Evolutionary conservation across 2,888 invertebrate species (phyloP).

Genomic region (Orthosia incerta): DNA sequence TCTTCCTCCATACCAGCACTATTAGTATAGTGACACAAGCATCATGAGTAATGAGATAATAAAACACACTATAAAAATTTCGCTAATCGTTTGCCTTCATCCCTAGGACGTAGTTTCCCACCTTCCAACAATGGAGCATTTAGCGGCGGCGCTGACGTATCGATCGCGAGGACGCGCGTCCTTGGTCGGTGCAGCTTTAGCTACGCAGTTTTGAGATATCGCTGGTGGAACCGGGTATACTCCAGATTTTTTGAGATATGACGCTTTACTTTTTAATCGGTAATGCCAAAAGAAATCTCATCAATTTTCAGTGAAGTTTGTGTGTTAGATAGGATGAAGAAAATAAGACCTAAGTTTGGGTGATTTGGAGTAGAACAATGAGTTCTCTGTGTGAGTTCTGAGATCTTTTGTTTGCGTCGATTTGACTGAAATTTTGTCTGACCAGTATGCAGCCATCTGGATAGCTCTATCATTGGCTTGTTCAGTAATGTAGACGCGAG

Average conservation of each 20-base stretch:
- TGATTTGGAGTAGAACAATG: not conserved
- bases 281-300: too few species aligned
- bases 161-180: slow-evolving; percentile 29
- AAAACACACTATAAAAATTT: not conserved
- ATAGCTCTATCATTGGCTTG: too few species aligned
- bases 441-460: too few species aligned
- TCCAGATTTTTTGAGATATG: not conserved
- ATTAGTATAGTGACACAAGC: not conserved
- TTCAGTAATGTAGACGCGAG: not conserved
- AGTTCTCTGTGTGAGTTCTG: too few species aligned
- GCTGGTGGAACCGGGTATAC: not conserved
- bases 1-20: not conserved
- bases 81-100: not conserved
- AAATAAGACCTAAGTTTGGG: not conserved
- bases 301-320: not conserved
- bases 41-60: not conserved
- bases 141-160: slow-evolving; percentile 43
- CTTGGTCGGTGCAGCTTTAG: slow-evolving; percentile 34
- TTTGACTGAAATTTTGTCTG: too few species aligned
- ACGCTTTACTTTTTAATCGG: too few species aligned
- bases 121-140: slow-evolving; percentile 10
- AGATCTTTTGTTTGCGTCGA: too few species aligned
- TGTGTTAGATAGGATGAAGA: not conserved
- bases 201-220: not conserved
- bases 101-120: not conserved